A percentile compares a stretch with the other conserved stretches of the same genome.
Conservation (phyloP, 2,113 vertebrate species). For the Bos javanicus region DNA sequence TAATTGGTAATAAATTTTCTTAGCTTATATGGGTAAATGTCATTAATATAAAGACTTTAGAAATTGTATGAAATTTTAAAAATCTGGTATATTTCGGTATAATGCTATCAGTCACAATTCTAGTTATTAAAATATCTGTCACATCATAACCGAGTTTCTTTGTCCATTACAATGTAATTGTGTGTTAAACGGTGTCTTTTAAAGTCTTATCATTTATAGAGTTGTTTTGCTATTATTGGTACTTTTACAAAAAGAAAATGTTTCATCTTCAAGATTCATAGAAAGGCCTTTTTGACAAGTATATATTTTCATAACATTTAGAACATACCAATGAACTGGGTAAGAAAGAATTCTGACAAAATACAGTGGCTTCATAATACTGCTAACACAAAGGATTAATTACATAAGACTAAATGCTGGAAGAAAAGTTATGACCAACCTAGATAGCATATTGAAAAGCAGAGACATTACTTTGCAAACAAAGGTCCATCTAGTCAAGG, state of each 20-base stretch:
- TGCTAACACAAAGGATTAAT: background rate
- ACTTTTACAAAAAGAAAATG: background rate
- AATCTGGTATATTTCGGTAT: background rate
- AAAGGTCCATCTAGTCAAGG: too few species aligned
- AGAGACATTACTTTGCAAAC: too few species aligned
- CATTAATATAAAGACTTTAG: background rate
- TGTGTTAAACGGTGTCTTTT: background rate
- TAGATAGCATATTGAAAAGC: too few species aligned
- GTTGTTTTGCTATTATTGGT: background rate
- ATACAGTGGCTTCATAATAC: background rate
- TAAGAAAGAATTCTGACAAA: background rate
- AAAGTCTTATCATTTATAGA: background rate
- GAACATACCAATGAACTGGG: background rate
- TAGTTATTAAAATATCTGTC: background rate
- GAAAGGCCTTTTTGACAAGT: background rate
- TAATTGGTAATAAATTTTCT: background rate
- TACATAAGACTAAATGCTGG: background rate
- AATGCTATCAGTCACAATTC: background rate
- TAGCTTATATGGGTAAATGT: background rate
- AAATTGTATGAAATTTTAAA: background rate
- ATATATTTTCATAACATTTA: background rate
- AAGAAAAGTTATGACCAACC: too few species aligned
- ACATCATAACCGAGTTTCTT: background rate
- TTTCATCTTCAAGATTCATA: background rate
- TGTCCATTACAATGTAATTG: background rate